These are phyloP conservation scores for Dasysyrphus albostriatus DNA, from an alignment of 2,888 invertebrate genomes.

Conservation along the genomic window DNA sequence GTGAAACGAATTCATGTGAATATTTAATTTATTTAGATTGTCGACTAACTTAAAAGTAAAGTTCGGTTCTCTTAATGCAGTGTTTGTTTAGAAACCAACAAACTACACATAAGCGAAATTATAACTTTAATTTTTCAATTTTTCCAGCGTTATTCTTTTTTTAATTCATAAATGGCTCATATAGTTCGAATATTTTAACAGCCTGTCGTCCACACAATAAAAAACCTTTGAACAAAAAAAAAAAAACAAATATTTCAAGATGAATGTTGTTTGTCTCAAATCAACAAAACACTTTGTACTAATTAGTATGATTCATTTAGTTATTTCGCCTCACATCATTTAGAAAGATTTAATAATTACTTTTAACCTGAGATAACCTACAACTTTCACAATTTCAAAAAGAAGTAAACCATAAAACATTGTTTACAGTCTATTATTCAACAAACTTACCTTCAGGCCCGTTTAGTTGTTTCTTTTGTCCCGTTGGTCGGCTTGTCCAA, in stretches of 20 bases:
- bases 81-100: too few relatives aligned
- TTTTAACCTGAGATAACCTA: constrained; percentile 1
- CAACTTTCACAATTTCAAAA: background rate
- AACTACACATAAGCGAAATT: too few relatives aligned
- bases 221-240: background rate
- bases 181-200: too few relatives aligned
- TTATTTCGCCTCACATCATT: background rate
- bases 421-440: background rate
- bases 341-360: background rate
- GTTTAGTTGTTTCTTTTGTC: constrained; percentile 81
- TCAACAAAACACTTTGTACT: constrained; percentile 2
- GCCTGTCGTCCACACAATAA: too few relatives aligned
- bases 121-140: too few relatives aligned
- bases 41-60: too few relatives aligned
- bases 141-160: too few relatives aligned
- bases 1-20: too few relatives aligned
- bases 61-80: too few relatives aligned
- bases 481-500: constrained; percentile 81
- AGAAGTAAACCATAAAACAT: background rate
- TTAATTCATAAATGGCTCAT: too few relatives aligned
- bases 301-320: background rate
- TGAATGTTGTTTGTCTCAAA: background rate
- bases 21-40: too few relatives aligned
- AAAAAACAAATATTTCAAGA: too few relatives aligned
- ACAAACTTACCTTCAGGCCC: constrained; percentile 80